Percentiles rank a stretch among this genome's conserved stretches.
phyloP scores from a whole-genome alignment of 1,140 invertebrate genomes.

The Matsumurasca onukii region DNA sequence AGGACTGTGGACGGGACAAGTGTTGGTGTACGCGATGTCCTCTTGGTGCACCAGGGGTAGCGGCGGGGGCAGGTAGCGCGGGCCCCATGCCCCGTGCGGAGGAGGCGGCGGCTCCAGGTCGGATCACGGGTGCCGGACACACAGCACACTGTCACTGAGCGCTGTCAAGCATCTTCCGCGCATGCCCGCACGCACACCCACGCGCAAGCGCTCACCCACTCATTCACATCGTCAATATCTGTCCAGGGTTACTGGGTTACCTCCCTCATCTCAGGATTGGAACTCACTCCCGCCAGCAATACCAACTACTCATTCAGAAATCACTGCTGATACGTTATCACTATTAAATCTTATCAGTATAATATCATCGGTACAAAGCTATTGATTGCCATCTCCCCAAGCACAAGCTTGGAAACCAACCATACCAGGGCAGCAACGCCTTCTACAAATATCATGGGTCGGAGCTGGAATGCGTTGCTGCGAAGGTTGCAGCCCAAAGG shows the following conservation, averaged over 20 bases:
- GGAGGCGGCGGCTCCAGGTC: slow-evolving; percentile 32
- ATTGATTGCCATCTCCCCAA: too few species aligned
- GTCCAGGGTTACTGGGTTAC: slow-evolving; percentile 20
- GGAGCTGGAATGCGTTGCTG: too few species aligned
- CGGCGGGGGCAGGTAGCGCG: slow-evolving; percentile 31
- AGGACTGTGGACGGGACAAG: slow-evolving; percentile 64
- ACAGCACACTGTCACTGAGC: not conserved
- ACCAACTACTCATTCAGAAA: too few species aligned
- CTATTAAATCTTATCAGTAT: too few species aligned
- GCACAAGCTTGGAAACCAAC: too few species aligned
- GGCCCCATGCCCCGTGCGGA: slow-evolving; percentile 37
- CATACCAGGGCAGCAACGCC: too few species aligned
- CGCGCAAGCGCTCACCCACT: slow-evolving; percentile 23
- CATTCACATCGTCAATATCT: slow-evolving; percentile 26
- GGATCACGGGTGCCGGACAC: slow-evolving; percentile 20
- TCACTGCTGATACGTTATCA: too few species aligned
- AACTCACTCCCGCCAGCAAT: not conserved
- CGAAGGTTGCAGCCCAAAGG: too few species aligned
- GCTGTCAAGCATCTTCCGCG: not conserved
- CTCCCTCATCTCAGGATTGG: not conserved
- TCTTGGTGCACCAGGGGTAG: slow-evolving; percentile 28
- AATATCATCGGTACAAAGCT: too few species aligned
- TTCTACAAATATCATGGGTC: too few species aligned
- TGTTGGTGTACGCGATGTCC: slow-evolving; percentile 25
- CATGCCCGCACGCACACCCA: not conserved